phyloP scores from a whole-genome alignment of 2,888 invertebrate species.

The Sinotaia quadrata region DNA sequence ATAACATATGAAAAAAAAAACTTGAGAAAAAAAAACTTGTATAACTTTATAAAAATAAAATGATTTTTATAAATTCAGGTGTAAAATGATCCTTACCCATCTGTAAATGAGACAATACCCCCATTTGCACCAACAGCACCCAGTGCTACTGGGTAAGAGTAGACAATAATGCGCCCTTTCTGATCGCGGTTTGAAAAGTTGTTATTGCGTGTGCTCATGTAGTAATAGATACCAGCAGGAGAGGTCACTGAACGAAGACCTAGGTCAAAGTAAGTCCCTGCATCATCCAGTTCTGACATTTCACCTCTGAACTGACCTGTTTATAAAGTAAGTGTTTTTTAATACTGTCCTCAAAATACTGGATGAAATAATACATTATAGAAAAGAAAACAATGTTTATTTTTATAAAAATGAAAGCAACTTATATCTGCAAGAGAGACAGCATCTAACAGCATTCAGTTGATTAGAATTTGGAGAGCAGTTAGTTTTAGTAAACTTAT shows the following conservation, averaged over 20 bases:
- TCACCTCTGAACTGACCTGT: conserved; percentile 64
- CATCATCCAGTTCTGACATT: conserved; percentile 67
- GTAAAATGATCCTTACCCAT: conserved; percentile 49
- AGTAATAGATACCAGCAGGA: conserved; percentile 58
- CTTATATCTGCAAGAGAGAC: no score
- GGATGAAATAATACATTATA: no score
- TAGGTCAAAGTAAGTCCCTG: conserved; percentile 71
- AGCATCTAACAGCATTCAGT: no score
- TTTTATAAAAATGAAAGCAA: no score
- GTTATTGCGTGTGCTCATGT: conserved; percentile 71
- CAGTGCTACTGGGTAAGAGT: conserved; percentile 37
- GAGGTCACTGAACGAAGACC: conserved; percentile 60
- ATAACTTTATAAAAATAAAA: neutral
- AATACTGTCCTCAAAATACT: no score
- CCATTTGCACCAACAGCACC: conserved; percentile 64
- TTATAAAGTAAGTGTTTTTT: neutral
- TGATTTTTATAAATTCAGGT: neutral
- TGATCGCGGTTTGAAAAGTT: conserved; percentile 72
- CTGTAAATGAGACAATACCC: conserved; percentile 52
- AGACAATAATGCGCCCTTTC: conserved; percentile 65
- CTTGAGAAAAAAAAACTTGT: neutral
- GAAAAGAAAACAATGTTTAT: no score
- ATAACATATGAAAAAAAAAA: neutral
- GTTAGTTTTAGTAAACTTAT: no score
- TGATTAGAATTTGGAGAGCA: no score